Base-by-base conservation (phyloP, 2,113 vertebrate species). In the Sigmodon hispidus region DNA sequence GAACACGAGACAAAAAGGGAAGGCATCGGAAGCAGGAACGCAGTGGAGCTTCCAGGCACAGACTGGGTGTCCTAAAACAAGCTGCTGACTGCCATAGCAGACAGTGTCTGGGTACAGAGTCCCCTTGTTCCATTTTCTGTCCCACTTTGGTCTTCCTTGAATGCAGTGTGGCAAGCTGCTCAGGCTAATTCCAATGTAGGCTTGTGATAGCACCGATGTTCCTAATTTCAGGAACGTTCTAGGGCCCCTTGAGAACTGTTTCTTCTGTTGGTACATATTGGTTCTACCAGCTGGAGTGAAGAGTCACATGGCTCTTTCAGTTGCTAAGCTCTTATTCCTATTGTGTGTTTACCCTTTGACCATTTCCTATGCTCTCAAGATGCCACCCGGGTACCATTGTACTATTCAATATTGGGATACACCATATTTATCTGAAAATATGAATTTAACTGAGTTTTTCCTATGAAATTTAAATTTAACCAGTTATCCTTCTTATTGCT, bases 61-160 rank as follows among this genome's bases (percentile, higher is more conserved):
- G 93, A 86, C 65, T 76, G 50, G 50, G 40, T n/a, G 34, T 83
- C 50, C 85, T 77, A 84, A 87, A 87, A 89, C 43, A 50, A 89
- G 69, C 6, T 31, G 24, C 72, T 9, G 43, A 50, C 2, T 21
- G 70, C 36, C 31, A 6, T 1, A 70, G 29, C 88, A 93, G 94
- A 75, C 45, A 45, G 22, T 61, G 13, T 34, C 31, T 31, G 88
- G 89, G 79, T 8, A 40, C 89, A 40, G 24, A 22, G 72, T 29
- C 1, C 36, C 63, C 55, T 65, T 15, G 11, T 81, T 83, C 70
- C 87, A 61, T 69, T 34, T 40, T 83, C 34, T 48, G 34, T 11
- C 45, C 45, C 22, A 26, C 29, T 80, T 61, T 24, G 77, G 31
- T 90, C 55, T 63, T 19, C 3, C 19, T 48, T 52, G 12, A 19